These are phyloP conservation scores for Chrysina gloriosa DNA, from an alignment of 2,888 invertebrate species.

Conservation along the genomic window DNA sequence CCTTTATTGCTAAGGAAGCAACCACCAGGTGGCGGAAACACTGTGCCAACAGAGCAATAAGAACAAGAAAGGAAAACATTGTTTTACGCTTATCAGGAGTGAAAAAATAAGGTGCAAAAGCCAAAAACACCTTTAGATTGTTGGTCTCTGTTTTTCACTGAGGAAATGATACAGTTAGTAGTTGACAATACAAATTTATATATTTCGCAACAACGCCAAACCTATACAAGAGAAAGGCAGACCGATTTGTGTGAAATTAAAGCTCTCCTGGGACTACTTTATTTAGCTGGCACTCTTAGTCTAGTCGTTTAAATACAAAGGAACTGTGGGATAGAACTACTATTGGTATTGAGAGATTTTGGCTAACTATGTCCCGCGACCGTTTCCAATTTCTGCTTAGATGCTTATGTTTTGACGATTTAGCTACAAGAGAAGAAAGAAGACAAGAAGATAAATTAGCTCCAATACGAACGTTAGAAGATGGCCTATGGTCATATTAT, in stretches of 20 bases:
- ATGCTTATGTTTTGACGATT: background rate
- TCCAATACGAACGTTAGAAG: too few relatives aligned
- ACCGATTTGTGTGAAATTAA: background rate
- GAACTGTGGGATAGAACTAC: constrained; percentile 23
- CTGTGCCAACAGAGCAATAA: too few relatives aligned
- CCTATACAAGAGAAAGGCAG: background rate
- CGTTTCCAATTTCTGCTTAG: background rate
- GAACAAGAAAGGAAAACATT: too few relatives aligned
- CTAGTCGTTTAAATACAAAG: constrained; percentile 18
- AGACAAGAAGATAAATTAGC: background rate
- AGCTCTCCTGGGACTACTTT: constrained; percentile 20
- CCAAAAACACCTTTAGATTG: too few relatives aligned
- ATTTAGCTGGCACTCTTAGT: constrained; percentile 16
- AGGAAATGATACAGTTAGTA: background rate
- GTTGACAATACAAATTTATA: background rate
- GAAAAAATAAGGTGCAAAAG: too few relatives aligned
- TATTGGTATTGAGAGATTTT: constrained; percentile 25
- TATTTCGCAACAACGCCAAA: too few relatives aligned
- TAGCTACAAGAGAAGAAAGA: background rate
- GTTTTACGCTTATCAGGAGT: too few relatives aligned
- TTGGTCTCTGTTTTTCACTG: background rate
- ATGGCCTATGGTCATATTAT: too few relatives aligned
- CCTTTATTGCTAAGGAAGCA: too few relatives aligned
- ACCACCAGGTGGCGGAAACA: too few relatives aligned
- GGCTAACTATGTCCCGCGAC: constrained; percentile 22